A percentile compares a stretch with the other conserved stretches of the same genome.
Evolutionary conservation across 2,888 invertebrate species (phyloP).

Genomic region (Malachius bipustulatus): DNA sequence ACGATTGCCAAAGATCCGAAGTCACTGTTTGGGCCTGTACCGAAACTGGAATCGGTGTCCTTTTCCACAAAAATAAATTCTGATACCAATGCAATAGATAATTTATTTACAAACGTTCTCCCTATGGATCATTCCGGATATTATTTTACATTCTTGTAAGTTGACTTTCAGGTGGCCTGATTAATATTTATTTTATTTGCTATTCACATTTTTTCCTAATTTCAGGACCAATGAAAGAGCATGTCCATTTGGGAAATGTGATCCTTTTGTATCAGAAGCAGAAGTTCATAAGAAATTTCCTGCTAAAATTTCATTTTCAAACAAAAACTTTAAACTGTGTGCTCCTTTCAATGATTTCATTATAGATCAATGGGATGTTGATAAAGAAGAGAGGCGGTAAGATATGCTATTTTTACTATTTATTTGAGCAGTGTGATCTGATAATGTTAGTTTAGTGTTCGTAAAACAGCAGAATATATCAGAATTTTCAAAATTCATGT

Average conservation of each 20-base stretch:
- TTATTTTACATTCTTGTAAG: constrained; percentile 25
- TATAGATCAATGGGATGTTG: constrained; percentile 27
- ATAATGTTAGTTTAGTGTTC: too few relatives aligned
- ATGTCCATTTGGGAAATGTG: constrained; percentile 16
- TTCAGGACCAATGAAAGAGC: constrained; percentile 21
- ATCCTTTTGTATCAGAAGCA: constrained; percentile 19
- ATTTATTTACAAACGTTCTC: constrained; percentile 26
- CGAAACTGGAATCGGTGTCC: constrained; percentile 24
- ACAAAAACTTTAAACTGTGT: constrained; percentile 40
- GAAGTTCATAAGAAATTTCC: constrained; percentile 6
- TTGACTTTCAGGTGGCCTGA: constrained; percentile 6
- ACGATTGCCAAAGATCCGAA: constrained; percentile 24
- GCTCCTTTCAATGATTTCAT: constrained; percentile 42
- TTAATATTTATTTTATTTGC: background rate
- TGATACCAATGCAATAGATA: constrained; percentile 24
- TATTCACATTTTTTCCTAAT: constrained; percentile 8
- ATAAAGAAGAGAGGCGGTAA: constrained; percentile 25
- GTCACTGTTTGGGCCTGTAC: constrained; percentile 20
- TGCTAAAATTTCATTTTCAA: too few relatives aligned
- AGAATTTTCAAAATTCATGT: too few relatives aligned
- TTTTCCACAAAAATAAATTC: constrained; percentile 26
- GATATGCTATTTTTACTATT: too few relatives aligned
- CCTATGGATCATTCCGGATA: constrained; percentile 20
- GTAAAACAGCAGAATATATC: too few relatives aligned
- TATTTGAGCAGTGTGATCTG: too few relatives aligned